Conservation (phyloP, 2,888 invertebrate species). For the Neoascia interrupta region DNA sequence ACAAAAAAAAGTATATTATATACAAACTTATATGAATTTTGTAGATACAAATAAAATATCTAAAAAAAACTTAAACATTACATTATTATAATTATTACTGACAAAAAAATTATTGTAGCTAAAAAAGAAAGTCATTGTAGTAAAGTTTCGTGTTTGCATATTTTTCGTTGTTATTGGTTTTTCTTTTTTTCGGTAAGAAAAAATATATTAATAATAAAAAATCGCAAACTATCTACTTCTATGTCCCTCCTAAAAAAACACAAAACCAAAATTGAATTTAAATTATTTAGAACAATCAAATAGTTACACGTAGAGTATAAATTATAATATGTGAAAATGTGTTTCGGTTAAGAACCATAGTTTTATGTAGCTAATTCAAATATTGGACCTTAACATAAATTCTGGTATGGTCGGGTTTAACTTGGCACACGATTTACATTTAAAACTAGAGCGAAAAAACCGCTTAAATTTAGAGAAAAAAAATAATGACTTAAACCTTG, state of each 20-base stretch:
- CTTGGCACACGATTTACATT: too few species aligned
- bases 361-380: too few species aligned
- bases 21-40: slow-evolving; percentile 54
- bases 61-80: slow-evolving; percentile 34
- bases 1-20: slow-evolving; percentile 25
- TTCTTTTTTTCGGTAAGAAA: slow-evolving; percentile 15
- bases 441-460: slow-evolving; percentile 45
- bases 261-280: too few species aligned
- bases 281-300: too few species aligned
- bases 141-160: slow-evolving; percentile 43
- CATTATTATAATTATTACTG: slow-evolving; percentile 57
- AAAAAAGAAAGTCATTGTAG: slow-evolving; percentile 50
- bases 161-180: slow-evolving; percentile 6
- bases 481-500: too few species aligned
- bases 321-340: too few species aligned
- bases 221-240: slow-evolving; percentile 40
- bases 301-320: too few species aligned
- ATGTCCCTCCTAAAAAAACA: slow-evolving; percentile 50
- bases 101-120: slow-evolving; percentile 43
- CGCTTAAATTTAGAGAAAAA: slow-evolving; percentile 50
- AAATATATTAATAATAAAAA: not conserved
- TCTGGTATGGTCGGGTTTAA: too few species aligned
- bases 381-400: too few species aligned
- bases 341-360: too few species aligned
- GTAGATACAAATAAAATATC: slow-evolving; percentile 59